A percentile compares a stretch with the other conserved stretches of the same genome.
These are phyloP conservation scores for Sphenopsis melanotis DNA, from an alignment of 2,797 vertebrate species.

Conservation along the genomic window DNA sequence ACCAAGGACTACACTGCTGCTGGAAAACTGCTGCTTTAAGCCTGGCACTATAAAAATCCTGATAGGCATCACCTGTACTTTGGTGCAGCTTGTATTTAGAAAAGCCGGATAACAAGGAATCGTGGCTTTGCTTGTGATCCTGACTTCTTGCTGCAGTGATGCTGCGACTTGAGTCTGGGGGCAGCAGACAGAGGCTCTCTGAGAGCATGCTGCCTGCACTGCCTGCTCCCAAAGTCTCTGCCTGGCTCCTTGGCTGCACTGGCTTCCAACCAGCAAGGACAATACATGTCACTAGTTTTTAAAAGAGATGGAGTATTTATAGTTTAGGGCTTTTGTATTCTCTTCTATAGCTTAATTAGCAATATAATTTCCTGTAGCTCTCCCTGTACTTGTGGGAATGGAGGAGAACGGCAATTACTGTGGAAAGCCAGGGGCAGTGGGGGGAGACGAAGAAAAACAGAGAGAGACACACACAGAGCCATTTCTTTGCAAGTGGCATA, in stretches of 20 bases:
- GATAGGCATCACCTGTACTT: neutral
- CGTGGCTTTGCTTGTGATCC: neutral
- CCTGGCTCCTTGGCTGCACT: neutral
- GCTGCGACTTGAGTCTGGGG: neutral
- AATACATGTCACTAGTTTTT: neutral
- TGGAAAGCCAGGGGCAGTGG: neutral
- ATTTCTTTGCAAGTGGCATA: neutral
- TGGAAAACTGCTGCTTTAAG: neutral
- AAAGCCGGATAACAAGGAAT: accelerated
- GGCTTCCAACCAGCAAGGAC: neutral
- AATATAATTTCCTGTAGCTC: conserved; percentile 6
- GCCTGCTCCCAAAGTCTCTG: neutral
- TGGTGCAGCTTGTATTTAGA: neutral
- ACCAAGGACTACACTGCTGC: accelerated
- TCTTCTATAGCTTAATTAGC: conserved; percentile 41
- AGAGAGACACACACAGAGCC: neutral
- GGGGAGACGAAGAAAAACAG: neutral
- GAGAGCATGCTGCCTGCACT: neutral
- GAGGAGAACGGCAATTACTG: conserved; percentile 17
- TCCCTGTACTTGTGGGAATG: neutral
- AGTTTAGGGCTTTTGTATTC: neutral
- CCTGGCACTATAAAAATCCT: accelerated
- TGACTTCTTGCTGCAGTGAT: neutral
- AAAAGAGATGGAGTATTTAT: neutral
- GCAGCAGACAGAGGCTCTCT: neutral